phyloP scores from a whole-genome alignment of 2,113 vertebrate species.

The Chroicocephalus ridibundus region DNA sequence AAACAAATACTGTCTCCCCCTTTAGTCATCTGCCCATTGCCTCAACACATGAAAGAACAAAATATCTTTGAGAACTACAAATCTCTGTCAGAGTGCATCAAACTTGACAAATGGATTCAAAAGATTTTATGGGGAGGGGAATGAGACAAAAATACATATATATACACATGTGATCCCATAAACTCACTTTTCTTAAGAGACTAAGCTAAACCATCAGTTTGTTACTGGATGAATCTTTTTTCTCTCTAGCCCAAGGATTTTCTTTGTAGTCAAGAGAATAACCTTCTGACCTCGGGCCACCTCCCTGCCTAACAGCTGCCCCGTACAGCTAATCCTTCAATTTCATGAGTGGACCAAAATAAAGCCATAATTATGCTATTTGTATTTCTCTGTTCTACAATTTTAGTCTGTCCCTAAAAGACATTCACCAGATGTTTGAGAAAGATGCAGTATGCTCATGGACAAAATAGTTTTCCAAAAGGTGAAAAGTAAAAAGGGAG shows the following conservation, averaged over 20 bases:
- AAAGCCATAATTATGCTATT: slow-evolving; percentile 58
- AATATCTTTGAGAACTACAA: neutral
- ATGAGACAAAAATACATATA: neutral
- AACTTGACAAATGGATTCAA: neutral
- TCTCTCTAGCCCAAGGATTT: neutral
- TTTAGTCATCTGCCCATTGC: neutral
- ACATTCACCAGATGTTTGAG: slow-evolving; percentile 14
- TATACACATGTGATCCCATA: neutral
- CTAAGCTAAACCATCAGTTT: neutral
- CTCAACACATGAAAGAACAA: neutral
- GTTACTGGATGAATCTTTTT: neutral
- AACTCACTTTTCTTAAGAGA: neutral
- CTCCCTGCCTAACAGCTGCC: slow-evolving; percentile 37
- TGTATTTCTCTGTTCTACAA: slow-evolving; percentile 29
- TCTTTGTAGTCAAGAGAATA: slow-evolving; percentile 17
- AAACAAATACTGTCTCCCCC: neutral
- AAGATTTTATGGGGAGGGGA: neutral
- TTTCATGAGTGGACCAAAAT: slow-evolving; percentile 29
- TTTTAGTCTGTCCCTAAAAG: slow-evolving; percentile 35
- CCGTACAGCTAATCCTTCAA: slow-evolving; percentile 29
- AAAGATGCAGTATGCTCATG: neutral
- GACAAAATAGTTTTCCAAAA: neutral
- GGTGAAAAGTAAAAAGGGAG: neutral
- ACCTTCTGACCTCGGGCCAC: slow-evolving; percentile 47
- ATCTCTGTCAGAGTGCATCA: neutral